Evolutionary conservation across 2,113 vertebrate species (phyloP), one percentile per base, ranked within the genome.

Genomic region (Cynopterus brachyotis): DNA sequence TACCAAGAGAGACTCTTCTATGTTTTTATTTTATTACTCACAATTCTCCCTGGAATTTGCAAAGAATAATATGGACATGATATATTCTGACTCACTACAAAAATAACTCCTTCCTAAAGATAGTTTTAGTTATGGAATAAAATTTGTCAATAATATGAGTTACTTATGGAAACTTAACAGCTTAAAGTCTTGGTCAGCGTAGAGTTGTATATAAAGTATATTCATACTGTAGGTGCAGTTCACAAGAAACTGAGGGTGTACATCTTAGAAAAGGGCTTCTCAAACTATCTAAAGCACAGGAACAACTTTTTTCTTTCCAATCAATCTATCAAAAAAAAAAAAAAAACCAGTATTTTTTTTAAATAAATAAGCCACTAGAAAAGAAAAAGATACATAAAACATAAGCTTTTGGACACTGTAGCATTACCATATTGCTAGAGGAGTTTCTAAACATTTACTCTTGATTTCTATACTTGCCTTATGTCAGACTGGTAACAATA

Each of bases 101-200:
- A 94, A 64, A 32, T 75, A 96, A 91, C n/a, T 87, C 89, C 26
- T 67, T 47, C 26, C 66, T 88, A 67, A 91, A 82, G 19, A 97
- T 40, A 66, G 87, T 45, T 84, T 93, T 42, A 92, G 3, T 50
- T 94, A 95, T 45, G 16, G 13, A 80, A 12, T 62, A 93, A 94
- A 97, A 55, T 66, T 64, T 89, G 15, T 86, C 60, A 96, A 37
- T 17, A 94, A 80, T 62, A 22, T 75, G 50, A 62, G 16, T 67
- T 86, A 93, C 72, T 87, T 94, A 72, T 30, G 5, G 45, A 87
- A 91, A 88, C 15, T 55, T 72, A 75, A 57, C 32, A 94, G 47
- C 37, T 50, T 90, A 64, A 64, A 76, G 62, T 89, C 35, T 87
- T 62, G 2, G 30, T 30, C 86, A 47, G 22, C 6, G 40, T 42